A percentile compares a stretch with the other conserved stretches of the same genome.
Conservation (phyloP, 2,113 vertebrate species). For the Panthera uncia region DNA sequence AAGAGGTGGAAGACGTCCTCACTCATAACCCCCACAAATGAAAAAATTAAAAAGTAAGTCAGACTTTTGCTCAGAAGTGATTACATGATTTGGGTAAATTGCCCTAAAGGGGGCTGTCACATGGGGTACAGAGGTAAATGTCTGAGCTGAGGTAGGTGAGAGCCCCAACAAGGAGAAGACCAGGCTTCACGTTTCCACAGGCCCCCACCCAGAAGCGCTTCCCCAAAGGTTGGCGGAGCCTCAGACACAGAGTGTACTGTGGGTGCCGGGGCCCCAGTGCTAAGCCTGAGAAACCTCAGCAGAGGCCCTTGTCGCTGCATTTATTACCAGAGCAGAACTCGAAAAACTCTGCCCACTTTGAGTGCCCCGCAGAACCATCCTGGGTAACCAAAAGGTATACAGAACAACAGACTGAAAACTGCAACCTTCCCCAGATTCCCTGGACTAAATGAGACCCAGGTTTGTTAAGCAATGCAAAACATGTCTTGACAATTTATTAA, state of each 20-base stretch:
- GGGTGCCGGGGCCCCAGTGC: not conserved
- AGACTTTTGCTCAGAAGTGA: not conserved
- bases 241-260: rapidly evolving
- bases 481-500: not conserved
- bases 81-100: not conserved
- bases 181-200: not conserved
- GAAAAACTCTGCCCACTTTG: not conserved
- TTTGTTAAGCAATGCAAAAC: not conserved
- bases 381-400: not conserved
- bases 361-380: not conserved
- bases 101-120: not conserved
- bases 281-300: not conserved
- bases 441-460: not conserved
- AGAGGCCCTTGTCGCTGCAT: not conserved
- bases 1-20: not conserved
- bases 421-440: not conserved
- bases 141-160: not conserved
- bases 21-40: not conserved
- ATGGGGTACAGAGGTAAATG: not conserved
- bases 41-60: not conserved
- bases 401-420: not conserved
- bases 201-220: not conserved
- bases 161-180: not conserved
- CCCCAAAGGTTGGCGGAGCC: not conserved
- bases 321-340: not conserved